A percentile compares a stretch with the other conserved stretches of the same genome.
phyloP scores from a whole-genome alignment of 2,888 invertebrate species.

The Cecidostiba fungosa region DNA sequence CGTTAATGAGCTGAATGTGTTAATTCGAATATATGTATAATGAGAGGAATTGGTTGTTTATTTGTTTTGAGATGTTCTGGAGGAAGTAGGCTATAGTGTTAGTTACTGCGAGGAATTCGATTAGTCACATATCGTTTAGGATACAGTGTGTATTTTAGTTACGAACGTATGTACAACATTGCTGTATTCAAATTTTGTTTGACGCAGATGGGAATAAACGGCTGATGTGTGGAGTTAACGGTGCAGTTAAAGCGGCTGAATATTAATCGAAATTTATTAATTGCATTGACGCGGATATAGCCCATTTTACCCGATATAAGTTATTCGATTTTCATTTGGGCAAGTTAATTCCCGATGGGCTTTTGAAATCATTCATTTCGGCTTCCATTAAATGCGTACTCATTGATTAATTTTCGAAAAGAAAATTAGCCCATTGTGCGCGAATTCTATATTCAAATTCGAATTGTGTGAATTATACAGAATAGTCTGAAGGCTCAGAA shows the following conservation, averaged over 20 bases:
- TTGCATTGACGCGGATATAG: neutral
- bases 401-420: neutral
- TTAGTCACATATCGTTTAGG: no score
- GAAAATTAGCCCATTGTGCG: neutral
- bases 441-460: neutral
- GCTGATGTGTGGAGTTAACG: neutral
- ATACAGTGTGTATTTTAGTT: no score
- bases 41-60: neutral
- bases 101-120: neutral
- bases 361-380: neutral
- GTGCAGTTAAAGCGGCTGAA: neutral
- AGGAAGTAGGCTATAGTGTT: no score
- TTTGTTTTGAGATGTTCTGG: neutral
- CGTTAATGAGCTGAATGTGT: neutral
- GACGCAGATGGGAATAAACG: neutral
- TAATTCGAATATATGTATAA: neutral
- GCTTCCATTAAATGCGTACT: neutral
- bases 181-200: neutral
- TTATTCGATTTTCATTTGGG: neutral
- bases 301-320: neutral
- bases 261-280: conserved; percentile 4
- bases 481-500: no score
- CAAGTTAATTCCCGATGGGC: neutral
- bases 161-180: no score
- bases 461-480: no score